Percentiles rank a stretch among this genome's conserved stretches.
Evolutionary conservation across 2,797 vertebrate genomes (phyloP).

Genomic region (Synaphobranchus kaupii): DNA sequence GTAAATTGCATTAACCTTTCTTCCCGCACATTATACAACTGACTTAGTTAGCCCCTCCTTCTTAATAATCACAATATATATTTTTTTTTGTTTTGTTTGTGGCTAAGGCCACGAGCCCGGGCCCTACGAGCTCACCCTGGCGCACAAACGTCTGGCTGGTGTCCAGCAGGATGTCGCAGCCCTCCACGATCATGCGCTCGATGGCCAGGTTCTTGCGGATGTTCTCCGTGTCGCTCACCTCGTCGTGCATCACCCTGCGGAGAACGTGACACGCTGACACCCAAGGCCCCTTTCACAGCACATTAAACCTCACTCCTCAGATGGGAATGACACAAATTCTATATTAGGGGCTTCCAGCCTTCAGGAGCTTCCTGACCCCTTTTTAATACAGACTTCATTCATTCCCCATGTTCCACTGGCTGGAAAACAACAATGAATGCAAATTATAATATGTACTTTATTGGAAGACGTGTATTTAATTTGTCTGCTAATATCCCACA

Average conservation of each 20-base stretch:
- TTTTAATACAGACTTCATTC: neutral
- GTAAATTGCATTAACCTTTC: too few relatives aligned
- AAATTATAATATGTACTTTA: neutral
- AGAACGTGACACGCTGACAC: neutral
- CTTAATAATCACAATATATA: too few relatives aligned
- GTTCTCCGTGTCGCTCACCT: conserved; percentile 96
- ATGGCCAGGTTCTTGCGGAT: conserved; percentile 95
- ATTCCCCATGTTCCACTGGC: neutral
- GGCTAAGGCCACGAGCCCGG: neutral
- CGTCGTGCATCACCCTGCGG: conserved; percentile 91
- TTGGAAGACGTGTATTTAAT: neutral
- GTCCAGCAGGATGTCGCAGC: conserved; percentile 91
- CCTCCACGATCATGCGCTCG: conserved; percentile 92
- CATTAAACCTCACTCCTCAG: neutral
- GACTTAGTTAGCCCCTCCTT: too few relatives aligned
- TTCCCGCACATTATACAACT: too few relatives aligned
- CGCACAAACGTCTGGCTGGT: conserved; percentile 94
- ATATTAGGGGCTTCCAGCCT: neutral
- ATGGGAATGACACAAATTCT: neutral
- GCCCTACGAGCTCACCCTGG: conserved; percentile 79
- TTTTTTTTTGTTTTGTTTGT: neutral
- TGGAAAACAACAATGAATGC: neutral
- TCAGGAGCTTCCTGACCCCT: neutral
- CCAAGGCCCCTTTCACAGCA: neutral
- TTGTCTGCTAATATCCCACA: neutral